These are phyloP conservation scores for Drosophila serrata DNA, from an alignment of 1,140 invertebrate species.

Conservation along the genomic window DNA sequence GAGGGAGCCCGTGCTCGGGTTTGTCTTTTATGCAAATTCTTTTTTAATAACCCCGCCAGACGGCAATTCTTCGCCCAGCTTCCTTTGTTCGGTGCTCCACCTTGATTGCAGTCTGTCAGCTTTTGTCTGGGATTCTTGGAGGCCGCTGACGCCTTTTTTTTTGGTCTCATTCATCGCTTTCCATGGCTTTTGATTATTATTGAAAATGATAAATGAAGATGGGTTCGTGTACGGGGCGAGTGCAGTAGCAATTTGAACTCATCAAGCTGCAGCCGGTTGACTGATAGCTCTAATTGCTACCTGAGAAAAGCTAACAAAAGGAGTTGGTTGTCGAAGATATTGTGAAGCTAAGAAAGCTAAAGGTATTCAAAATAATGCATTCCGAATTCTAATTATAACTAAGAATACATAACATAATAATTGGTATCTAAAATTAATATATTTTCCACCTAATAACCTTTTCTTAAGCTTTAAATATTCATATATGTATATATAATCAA, in stretches of 20 bases:
- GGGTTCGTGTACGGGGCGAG: constrained; percentile 49
- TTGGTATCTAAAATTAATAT: too few relatives aligned
- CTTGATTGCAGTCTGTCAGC: constrained; percentile 68
- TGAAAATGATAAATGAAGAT: constrained; percentile 82
- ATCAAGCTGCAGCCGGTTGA: constrained; percentile 52
- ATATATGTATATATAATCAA: not conserved
- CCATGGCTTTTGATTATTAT: constrained; percentile 78
- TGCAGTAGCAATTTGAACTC: constrained; percentile 80
- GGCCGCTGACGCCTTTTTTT: constrained; percentile 53
- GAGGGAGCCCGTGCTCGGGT: constrained; percentile 41
- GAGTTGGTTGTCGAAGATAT: not conserved
- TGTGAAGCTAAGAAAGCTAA: not conserved
- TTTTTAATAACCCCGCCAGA: constrained; percentile 74
- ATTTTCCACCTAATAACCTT: too few relatives aligned
- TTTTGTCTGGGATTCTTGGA: constrained; percentile 46
- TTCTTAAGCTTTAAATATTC: not conserved
- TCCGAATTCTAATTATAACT: not conserved
- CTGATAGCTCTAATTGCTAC: constrained; percentile 66
- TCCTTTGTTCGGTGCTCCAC: constrained; percentile 29
- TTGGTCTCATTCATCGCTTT: constrained; percentile 67
- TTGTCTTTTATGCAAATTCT: constrained; percentile 75
- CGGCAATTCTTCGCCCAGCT: constrained; percentile 15
- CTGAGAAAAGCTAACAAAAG: constrained; percentile 46
- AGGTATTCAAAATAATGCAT: constrained; percentile 13
- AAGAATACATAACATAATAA: too few relatives aligned